phyloP scores from a whole-genome alignment of 2,797 vertebrate genomes.

The Poeciliopsis infans region DNA sequence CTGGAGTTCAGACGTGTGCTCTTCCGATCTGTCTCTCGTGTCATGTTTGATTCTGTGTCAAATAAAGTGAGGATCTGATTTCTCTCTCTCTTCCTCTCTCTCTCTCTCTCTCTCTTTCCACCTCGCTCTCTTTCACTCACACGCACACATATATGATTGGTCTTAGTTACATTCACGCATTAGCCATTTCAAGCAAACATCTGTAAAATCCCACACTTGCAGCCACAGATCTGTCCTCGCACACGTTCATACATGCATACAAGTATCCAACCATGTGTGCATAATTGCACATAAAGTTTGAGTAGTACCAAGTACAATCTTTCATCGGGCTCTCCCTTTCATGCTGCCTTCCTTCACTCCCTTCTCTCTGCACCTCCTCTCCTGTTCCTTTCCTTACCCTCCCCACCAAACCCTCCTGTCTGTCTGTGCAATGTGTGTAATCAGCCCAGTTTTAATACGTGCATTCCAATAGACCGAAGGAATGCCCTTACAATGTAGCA shows the following conservation, averaged over 20 bases:
- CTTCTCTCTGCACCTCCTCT: conserved; percentile 56
- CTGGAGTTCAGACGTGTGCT: no score
- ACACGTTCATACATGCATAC: conserved; percentile 19
- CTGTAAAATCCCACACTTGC: conserved; percentile 33
- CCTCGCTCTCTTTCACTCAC: background rate
- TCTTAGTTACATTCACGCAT: conserved; percentile 45
- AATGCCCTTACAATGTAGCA: conserved; percentile 82
- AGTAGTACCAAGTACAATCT: conserved; percentile 43
- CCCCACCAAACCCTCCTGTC: conserved; percentile 20
- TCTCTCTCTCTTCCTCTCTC: conserved; percentile 6
- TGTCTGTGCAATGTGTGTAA: conserved; percentile 64
- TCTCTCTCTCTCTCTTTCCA: no score
- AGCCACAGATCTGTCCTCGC: conserved; percentile 16
- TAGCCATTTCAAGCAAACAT: conserved; percentile 57
- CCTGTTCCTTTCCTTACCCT: conserved; percentile 22
- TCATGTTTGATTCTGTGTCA: conserved; percentile 59
- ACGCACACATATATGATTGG: conserved; percentile 7
- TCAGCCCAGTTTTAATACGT: conserved; percentile 80
- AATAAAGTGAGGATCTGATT: conserved; percentile 72
- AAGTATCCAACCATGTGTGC: conserved; percentile 21
- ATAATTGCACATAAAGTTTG: conserved; percentile 23
- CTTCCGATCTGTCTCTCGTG: conserved; percentile 56
- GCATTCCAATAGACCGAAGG: conserved; percentile 80
- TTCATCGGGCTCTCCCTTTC: conserved; percentile 43
- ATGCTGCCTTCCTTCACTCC: conserved; percentile 29